Percentiles rank a stretch among this genome's conserved stretches.
These are phyloP conservation scores for Numida meleagris DNA, from an alignment of 2,113 vertebrate species.

Conservation along the genomic window DNA sequence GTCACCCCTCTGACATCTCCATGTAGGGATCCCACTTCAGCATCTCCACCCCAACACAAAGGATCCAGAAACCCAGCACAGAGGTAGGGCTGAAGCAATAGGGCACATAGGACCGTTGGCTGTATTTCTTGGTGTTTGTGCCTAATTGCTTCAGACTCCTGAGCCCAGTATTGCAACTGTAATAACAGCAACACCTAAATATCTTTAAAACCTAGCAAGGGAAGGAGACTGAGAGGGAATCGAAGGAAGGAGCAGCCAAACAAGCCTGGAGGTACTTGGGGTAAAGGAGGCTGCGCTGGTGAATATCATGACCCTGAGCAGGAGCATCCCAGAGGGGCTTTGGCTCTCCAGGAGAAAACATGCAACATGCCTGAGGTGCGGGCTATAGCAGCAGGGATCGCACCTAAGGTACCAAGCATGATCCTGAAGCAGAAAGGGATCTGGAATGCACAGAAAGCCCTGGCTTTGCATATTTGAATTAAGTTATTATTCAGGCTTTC, in stretches of 20 bases:
- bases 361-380: fast-evolving
- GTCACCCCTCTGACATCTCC: fast-evolving
- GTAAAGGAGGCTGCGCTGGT: neutral
- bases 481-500: constrained; percentile 44
- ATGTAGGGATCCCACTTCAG: fast-evolving
- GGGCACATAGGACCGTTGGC: neutral
- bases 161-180: neutral
- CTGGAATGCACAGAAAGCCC: neutral
- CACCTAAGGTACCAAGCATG: neutral
- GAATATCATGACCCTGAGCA: neutral
- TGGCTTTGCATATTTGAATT: neutral
- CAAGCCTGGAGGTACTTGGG: fast-evolving
- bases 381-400: neutral
- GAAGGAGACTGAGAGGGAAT: neutral
- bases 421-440: neutral
- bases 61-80: neutral
- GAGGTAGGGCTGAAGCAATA: neutral
- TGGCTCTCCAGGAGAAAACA: neutral
- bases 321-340: neutral
- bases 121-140: neutral
- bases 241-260: neutral
- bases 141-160: neutral
- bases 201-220: neutral
- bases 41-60: neutral
- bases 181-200: neutral